Evolutionary conservation across 2,113 vertebrate species (phyloP).

Genomic region (Zapus hudsonius): DNA sequence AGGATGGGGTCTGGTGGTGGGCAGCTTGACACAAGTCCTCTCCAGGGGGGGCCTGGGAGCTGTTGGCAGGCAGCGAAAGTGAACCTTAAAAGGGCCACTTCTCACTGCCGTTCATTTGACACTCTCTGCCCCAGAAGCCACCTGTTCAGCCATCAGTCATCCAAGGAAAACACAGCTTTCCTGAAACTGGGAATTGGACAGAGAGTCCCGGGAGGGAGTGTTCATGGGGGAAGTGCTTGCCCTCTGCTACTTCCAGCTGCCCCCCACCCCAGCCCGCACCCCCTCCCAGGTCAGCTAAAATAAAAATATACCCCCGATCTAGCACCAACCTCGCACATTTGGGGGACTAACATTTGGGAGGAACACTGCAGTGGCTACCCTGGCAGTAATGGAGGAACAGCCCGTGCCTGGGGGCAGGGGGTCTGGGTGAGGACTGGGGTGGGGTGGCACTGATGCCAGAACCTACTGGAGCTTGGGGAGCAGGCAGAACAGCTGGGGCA

Average conservation of each 20-base stretch:
- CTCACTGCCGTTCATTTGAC: slow-evolving; percentile 89
- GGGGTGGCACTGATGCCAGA: not conserved
- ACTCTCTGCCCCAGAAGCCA: slow-evolving; percentile 86
- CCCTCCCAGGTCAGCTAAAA: not conserved
- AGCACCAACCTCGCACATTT: not conserved
- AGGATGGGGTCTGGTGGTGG: not conserved
- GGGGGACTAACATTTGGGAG: not conserved
- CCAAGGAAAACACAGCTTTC: slow-evolving; percentile 90
- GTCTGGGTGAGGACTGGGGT: not conserved
- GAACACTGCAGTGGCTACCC: not conserved
- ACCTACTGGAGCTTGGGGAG: slow-evolving; percentile 50
- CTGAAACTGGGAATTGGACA: slow-evolving; percentile 88
- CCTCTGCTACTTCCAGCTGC: not conserved
- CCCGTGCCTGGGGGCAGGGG: not conserved
- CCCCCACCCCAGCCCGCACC: not conserved
- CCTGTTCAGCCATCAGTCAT: slow-evolving; percentile 94
- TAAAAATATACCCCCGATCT: not conserved
- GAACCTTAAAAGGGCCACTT: slow-evolving; percentile 90
- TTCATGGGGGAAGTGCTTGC: not conserved
- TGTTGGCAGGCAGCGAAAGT: slow-evolving; percentile 86
- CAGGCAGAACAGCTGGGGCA: slow-evolving; percentile 72
- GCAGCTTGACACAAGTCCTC: not conserved
- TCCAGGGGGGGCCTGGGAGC: slow-evolving; percentile 63
- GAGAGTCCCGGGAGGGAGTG: slow-evolving; percentile 79
- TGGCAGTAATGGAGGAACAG: not conserved